Evolutionary conservation across 2,113 vertebrate species (phyloP).

Genomic region (Petrocephalus microphthalmus): DNA sequence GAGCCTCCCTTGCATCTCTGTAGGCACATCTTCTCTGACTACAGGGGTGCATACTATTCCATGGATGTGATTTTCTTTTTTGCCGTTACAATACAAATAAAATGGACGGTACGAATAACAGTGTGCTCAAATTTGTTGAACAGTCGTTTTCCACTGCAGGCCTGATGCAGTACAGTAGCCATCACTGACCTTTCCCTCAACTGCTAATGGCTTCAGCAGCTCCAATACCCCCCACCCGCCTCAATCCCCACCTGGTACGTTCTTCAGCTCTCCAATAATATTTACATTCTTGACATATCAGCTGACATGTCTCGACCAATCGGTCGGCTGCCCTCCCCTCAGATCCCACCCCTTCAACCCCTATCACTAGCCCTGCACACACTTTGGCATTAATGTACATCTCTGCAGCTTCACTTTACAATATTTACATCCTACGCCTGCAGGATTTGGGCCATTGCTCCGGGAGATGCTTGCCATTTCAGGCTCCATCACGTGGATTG

Average conservation of each 20-base stretch:
- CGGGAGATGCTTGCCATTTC: neutral
- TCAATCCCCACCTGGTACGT: neutral
- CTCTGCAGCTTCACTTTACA: neutral
- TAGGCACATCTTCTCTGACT: neutral
- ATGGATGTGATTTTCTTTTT: neutral
- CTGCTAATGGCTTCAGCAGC: slow-evolving; percentile 57
- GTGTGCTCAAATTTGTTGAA: neutral
- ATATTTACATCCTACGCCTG: neutral
- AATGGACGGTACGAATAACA: neutral
- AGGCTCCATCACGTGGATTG: neutral
- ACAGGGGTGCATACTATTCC: neutral
- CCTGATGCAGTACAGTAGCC: slow-evolving; percentile 19
- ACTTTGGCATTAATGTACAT: neutral
- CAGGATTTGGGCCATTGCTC: neutral
- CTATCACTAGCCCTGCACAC: neutral
- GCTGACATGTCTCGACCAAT: slow-evolving; percentile 39
- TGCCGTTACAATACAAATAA: neutral
- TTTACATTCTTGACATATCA: slow-evolving; percentile 32
- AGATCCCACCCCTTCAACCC: neutral
- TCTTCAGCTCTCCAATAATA: slow-evolving; percentile 26
- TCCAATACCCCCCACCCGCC: slow-evolving; percentile 9
- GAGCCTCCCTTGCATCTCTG: neutral
- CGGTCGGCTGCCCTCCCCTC: neutral
- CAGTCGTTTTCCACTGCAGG: neutral
- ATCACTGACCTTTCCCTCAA: slow-evolving; percentile 50